Conservation (phyloP, 1,140 invertebrate species). For the Drosophila subpulchrella region DNA sequence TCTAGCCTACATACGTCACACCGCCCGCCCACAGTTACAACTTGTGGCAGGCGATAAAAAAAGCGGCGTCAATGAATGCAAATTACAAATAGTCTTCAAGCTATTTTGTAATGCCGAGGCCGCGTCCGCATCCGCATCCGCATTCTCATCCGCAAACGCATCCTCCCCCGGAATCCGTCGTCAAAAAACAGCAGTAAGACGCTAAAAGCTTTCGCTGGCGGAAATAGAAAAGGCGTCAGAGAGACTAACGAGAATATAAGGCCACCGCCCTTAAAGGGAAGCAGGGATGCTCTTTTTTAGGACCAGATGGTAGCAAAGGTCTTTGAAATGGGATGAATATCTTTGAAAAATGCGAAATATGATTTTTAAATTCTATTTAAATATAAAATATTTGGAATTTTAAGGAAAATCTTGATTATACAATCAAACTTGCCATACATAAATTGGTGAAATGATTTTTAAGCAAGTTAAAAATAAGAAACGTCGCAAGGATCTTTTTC, state of each 20-base stretch:
- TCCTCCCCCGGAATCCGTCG: conserved; percentile 23
- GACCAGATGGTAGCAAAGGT: neutral
- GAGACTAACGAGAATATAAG: conserved; percentile 27
- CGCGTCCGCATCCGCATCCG: conserved; percentile 43
- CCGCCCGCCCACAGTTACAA: conserved; percentile 28
- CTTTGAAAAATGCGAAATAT: no score
- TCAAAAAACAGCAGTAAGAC: conserved; percentile 52
- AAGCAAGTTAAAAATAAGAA: no score
- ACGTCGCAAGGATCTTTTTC: neutral
- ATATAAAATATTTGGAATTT: no score
- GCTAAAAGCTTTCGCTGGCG: conserved; percentile 62
- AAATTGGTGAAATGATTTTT: no score
- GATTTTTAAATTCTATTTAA: no score
- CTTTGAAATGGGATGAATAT: no score
- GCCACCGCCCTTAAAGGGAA: conserved; percentile 27
- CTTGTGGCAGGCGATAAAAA: conserved; percentile 65
- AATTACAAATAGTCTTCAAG: conserved; percentile 74
- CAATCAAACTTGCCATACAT: no score
- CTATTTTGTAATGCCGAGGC: conserved; percentile 70
- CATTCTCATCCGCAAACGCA: conserved; percentile 18
- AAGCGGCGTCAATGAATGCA: conserved; percentile 76
- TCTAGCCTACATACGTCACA: conserved; percentile 40
- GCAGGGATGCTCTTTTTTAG: conserved; percentile 27
- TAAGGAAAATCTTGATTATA: no score
- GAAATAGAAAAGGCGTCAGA: conserved; percentile 53